Evolutionary conservation across 2,888 invertebrate species (phyloP), one percentile per base, ranked within the genome.

Genomic region (Chrysolina oricalcia): DNA sequence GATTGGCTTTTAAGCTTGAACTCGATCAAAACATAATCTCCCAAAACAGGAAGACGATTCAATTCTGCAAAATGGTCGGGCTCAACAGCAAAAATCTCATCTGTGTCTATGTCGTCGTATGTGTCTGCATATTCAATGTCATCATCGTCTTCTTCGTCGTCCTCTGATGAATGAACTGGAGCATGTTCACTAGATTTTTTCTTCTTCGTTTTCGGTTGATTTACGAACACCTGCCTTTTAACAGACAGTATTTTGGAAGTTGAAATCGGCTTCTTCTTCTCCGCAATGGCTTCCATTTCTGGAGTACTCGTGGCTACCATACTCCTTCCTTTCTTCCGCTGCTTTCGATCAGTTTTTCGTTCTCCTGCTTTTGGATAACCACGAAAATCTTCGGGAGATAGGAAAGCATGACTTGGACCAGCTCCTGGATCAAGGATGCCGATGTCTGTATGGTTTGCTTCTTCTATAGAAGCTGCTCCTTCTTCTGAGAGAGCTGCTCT

Each of bases 21-120:
- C 35, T 67, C 48, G 17, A 67, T 23, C 50, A 67, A 50, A 67
- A 67, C 67, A 27, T 67, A 67, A 50, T 67, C 50, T 67, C 41
- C 17, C 40, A 41, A 41, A 43, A 65, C 65, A 65, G 65, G 41
- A 41, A 65, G 65, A 41, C 65, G 15, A 41, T 41, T 41, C 65
- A 41, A 65, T 65, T 65, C 65, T 41, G 41, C 41, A 17, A 43
- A 65, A 43, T 65, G 65, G 43, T 65, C 65, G 43, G 43, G 43
- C 41, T 43, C 17, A 41, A 41, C 10, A 65, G 43, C n/a, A 35
- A 65, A 65, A 13, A n/a, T n/a, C n/a, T n/a, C n/a, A n/a, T n/a
- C 48, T 2, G 21, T 46, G 21, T 67, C 67, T 48, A 48, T 67
- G 50, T 46, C 67, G 48, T 50, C 23, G 48, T 46, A n/a, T 19